phyloP scores from a whole-genome alignment of 2,113 vertebrate genomes.

The human (Homo sapiens) region GRCh38 chrX:41972001-41972500 shows the following conservation, averaged over 20 bases:
- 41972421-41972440: not conserved
- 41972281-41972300: not conserved
- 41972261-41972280: not conserved
- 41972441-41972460: not conserved
- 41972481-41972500: not conserved
- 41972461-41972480: not conserved
- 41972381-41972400: conserved; percentile 4
- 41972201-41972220: not conserved
- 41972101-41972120: not conserved
- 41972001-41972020: conserved; percentile 21
- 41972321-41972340: conserved; percentile 1
- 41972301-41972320: not conserved
- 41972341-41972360: not conserved
- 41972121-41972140: not conserved
- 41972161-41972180: not conserved
- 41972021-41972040: not conserved
- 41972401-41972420: not conserved
- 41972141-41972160: not conserved
- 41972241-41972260: not conserved
- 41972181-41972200: not conserved
- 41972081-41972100: not conserved
- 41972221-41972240: not conserved
- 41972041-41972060: not conserved
- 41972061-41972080: not conserved
- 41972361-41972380: not conserved